Conservation (phyloP, 1,140 invertebrate genomes). For the Drosophila bocqueti region DNA sequence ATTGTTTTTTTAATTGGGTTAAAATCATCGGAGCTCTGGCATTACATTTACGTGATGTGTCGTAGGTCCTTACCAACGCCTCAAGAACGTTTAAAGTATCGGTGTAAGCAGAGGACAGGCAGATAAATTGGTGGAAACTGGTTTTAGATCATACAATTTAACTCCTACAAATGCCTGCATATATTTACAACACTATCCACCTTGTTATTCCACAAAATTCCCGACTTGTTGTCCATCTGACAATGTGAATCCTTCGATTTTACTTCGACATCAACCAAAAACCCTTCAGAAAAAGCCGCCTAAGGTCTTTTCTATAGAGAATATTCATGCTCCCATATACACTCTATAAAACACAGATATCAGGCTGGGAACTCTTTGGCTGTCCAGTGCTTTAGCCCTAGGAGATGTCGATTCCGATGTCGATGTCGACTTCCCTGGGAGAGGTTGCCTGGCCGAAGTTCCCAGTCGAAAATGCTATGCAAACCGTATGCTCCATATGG, state of each 20-base stretch:
- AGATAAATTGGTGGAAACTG: no score
- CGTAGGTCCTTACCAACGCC: no score
- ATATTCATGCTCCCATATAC: neutral
- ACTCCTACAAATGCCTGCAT: no score
- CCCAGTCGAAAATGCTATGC: conserved; percentile 32
- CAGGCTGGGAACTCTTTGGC: conserved; percentile 21
- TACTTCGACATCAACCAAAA: neutral
- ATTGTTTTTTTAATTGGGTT: neutral
- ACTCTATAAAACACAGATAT: conserved; percentile 1
- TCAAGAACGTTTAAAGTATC: no score
- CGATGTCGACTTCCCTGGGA: conserved; percentile 19
- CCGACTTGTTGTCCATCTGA: no score
- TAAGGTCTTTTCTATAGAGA: neutral
- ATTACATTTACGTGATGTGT: no score
- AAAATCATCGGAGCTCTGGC: no score
- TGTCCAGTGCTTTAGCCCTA: neutral
- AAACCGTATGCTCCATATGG: conserved; percentile 1
- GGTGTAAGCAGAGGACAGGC: no score
- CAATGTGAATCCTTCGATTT: neutral
- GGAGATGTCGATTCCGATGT: conserved; percentile 14
- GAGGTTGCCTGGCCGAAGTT: conserved; percentile 8
- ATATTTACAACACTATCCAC: neutral
- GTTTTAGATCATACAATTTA: no score
- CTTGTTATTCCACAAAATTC: neutral
- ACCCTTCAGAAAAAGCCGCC: neutral